Percentiles rank a stretch among this genome's conserved stretches.
Conservation (phyloP, 2,113 vertebrate genomes). For the Dromiciops gliroides region DNA sequence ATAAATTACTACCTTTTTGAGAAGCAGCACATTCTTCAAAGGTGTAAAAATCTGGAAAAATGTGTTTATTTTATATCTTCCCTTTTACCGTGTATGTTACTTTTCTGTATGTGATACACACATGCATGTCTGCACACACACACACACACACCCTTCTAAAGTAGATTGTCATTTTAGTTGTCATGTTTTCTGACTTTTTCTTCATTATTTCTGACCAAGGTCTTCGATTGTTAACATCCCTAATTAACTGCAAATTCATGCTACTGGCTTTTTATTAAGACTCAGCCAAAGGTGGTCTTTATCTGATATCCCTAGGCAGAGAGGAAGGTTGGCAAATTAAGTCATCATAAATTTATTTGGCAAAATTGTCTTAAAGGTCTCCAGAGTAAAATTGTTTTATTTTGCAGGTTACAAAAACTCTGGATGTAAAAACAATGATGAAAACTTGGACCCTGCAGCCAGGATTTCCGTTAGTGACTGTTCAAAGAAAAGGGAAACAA, state of each 20-base stretch:
- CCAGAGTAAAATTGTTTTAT: slow-evolving; percentile 52
- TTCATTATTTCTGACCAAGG: neutral
- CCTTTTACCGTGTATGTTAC: neutral
- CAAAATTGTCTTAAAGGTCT: slow-evolving; percentile 37
- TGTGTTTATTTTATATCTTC: neutral
- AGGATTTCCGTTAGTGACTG: slow-evolving; percentile 95
- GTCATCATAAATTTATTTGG: slow-evolving; percentile 8
- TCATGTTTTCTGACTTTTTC: slow-evolving; percentile 27
- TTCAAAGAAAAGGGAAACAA: slow-evolving; percentile 85
- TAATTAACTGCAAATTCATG: neutral
- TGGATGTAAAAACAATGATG: slow-evolving; percentile 93
- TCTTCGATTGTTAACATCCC: slow-evolving; percentile 15
- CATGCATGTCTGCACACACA: no score
- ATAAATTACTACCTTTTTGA: neutral
- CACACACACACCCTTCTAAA: neutral
- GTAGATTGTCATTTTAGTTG: neutral
- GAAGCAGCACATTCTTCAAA: neutral
- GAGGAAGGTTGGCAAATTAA: neutral
- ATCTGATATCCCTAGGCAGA: slow-evolving; percentile 12
- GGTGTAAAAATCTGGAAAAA: neutral
- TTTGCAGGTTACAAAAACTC: slow-evolving; percentile 84
- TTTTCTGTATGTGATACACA: neutral
- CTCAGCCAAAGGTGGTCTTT: neutral
- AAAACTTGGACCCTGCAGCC: slow-evolving; percentile 94
- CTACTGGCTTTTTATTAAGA: slow-evolving; percentile 16